These are phyloP conservation scores for Tromatobia lineatoria DNA, from an alignment of 2,888 invertebrate genomes.

Conservation along the genomic window DNA sequence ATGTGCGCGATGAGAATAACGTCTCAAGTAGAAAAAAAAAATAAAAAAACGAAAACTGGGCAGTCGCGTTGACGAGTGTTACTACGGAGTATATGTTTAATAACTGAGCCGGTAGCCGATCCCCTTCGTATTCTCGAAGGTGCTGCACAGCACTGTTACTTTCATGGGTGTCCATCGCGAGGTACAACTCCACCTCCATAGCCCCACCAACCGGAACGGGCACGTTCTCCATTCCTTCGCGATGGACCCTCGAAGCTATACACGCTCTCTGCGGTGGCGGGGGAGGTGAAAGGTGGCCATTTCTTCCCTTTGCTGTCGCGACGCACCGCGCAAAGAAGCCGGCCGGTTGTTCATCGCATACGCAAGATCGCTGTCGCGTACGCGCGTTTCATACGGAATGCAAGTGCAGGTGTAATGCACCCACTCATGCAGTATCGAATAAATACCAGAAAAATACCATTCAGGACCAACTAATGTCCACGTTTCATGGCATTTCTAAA, in stretches of 20 bases:
- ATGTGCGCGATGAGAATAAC: background rate
- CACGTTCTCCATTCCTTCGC: conserved; percentile 55
- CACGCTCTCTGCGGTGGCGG: conserved; percentile 48
- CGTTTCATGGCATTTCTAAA: no score
- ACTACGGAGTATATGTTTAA: conserved; percentile 26
- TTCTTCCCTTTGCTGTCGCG: conserved; percentile 73
- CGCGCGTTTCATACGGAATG: conserved; percentile 27
- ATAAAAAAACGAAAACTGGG: no score
- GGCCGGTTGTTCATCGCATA: conserved; percentile 50
- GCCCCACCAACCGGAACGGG: conserved; percentile 72
- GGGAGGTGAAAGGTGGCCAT: conserved; percentile 81
- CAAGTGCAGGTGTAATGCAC: conserved; percentile 20
- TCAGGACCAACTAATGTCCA: no score
- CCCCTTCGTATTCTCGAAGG: conserved; percentile 70
- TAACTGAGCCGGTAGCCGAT: conserved; percentile 44
- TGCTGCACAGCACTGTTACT: conserved; percentile 82
- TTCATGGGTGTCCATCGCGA: conserved; percentile 82
- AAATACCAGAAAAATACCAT: background rate
- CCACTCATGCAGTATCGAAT: background rate
- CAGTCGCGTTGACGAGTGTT: conserved; percentile 25
- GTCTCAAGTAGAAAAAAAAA: background rate
- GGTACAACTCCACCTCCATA: conserved; percentile 74
- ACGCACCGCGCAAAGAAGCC: conserved; percentile 45
- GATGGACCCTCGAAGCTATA: conserved; percentile 47
- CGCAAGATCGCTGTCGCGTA: conserved; percentile 34